A percentile compares a stretch with the other conserved stretches of the same genome.
These are phyloP conservation scores for Selene dorsalis DNA, from an alignment of 2,797 vertebrate species.

Conservation along the genomic window DNA sequence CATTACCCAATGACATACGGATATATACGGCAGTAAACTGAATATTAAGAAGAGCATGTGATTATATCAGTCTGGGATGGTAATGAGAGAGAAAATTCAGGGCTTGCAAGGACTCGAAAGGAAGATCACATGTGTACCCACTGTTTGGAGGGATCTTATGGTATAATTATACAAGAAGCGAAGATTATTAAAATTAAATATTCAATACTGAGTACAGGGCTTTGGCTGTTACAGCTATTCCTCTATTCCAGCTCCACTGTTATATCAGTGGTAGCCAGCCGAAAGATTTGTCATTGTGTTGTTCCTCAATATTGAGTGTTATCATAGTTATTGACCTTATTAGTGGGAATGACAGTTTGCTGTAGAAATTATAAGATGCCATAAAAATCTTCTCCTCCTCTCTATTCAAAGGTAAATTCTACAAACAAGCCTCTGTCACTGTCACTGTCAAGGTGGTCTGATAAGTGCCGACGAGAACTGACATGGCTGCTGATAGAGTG, in stretches of 20 bases:
- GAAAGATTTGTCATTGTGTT: slow-evolving; percentile 39
- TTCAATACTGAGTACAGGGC: slow-evolving; percentile 38
- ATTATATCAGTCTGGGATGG: slow-evolving; percentile 77
- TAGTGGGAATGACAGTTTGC: slow-evolving; percentile 41
- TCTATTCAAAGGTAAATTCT: slow-evolving; percentile 46
- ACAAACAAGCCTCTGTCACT: slow-evolving; percentile 57
- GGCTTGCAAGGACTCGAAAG: slow-evolving; percentile 32
- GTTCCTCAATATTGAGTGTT: slow-evolving; percentile 9
- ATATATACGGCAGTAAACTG: slow-evolving; percentile 72
- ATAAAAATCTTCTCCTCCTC: slow-evolving; percentile 19
- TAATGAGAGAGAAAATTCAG: slow-evolving; percentile 68
- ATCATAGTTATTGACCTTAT: slow-evolving; percentile 61
- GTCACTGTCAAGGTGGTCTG: slow-evolving; percentile 62
- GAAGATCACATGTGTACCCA: slow-evolving; percentile 42
- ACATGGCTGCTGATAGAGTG: slow-evolving; percentile 66
- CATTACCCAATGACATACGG: slow-evolving; percentile 73
- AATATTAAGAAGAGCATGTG: slow-evolving; percentile 74
- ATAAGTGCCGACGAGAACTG: slow-evolving; percentile 60
- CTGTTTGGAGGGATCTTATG: slow-evolving; percentile 51
- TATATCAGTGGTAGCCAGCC: not conserved
- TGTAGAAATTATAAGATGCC: slow-evolving; percentile 46
- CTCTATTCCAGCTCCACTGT: not conserved
- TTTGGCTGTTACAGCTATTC: slow-evolving; percentile 23
- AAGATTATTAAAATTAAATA: slow-evolving; percentile 67
- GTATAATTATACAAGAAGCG: slow-evolving; percentile 54